phyloP scores from a whole-genome alignment of 2,113 vertebrate species.

The Ursus arctos region DNA sequence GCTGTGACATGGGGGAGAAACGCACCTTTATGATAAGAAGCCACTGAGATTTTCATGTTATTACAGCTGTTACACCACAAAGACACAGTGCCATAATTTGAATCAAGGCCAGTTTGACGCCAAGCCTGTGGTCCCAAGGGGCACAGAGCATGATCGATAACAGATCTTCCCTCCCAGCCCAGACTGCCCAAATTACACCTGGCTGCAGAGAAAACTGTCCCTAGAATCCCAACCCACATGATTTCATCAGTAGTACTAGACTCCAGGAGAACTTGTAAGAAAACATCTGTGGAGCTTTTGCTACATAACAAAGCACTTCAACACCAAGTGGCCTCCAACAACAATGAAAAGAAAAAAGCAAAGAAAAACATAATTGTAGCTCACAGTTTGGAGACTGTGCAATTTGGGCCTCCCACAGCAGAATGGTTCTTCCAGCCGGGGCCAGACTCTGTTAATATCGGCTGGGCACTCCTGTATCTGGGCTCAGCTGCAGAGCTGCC shows the following conservation, averaged over 20 bases:
- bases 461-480: background rate
- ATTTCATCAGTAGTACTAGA: background rate
- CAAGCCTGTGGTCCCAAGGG: background rate
- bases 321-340: background rate
- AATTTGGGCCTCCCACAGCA: background rate
- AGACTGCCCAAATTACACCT: background rate
- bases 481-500: background rate
- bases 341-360: background rate
- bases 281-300: background rate
- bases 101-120: background rate
- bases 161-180: background rate
- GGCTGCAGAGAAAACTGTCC: background rate
- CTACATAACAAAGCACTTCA: background rate
- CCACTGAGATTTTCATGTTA: background rate
- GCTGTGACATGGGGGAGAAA: background rate
- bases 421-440: background rate
- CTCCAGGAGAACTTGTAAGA: background rate
- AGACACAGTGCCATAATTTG: background rate
- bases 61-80: background rate
- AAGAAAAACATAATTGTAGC: background rate
- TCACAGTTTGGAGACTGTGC: background rate
- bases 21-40: background rate
- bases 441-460: background rate
- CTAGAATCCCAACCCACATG: background rate
- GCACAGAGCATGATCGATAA: background rate